Evolutionary conservation across 2,888 invertebrate genomes (phyloP), one percentile per base, ranked within the genome.

Genomic region (Agrilus cyanescens): DNA sequence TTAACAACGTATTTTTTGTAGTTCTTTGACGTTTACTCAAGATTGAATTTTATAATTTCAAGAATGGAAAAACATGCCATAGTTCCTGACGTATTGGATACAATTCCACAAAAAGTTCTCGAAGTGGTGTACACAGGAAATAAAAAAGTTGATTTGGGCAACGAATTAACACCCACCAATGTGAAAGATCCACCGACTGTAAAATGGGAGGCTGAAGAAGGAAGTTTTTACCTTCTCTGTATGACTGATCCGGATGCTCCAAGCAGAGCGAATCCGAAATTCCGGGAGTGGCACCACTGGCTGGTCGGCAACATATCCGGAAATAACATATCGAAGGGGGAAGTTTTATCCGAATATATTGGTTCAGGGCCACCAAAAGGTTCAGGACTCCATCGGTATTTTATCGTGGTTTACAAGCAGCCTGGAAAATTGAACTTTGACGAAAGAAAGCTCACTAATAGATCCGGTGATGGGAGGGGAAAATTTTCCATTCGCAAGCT

Each of bases 261-360:
- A 7, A 81, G 78, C 53, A 71, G 84, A 18, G 68, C 71, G 48
- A 72, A 73, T 39, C 84, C 83, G 0, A 80, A 74, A 53, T 77
- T 74, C 52, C 69, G 82, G 12, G 84, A 86, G 66, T 83, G 81
- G 78, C 80, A 81, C 54, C 85, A 86, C 59, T 86, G 85, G 85
- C 65, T 84, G 4, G 75, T 86, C 10, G 82, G 75, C 14, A 86
- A 86, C 57, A 80, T 86, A 54, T 76, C 76, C 4, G 82, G 79
- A 13, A 68, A 67, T 46, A 72, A 81, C 49, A 56, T 62, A 6
- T 57, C 58, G 10, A 71, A 73, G 52, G 82, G 83, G 18, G 80
- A 82, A 58, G 69, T 71, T 15, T 61, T 84, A n/a, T 71, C 78
- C n/a, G 79, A 75, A 46, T 86, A 85, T 56, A 57, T 70, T 33